Conservation (phyloP, 2,888 invertebrate genomes). For the Xestia sexstrigata region DNA sequence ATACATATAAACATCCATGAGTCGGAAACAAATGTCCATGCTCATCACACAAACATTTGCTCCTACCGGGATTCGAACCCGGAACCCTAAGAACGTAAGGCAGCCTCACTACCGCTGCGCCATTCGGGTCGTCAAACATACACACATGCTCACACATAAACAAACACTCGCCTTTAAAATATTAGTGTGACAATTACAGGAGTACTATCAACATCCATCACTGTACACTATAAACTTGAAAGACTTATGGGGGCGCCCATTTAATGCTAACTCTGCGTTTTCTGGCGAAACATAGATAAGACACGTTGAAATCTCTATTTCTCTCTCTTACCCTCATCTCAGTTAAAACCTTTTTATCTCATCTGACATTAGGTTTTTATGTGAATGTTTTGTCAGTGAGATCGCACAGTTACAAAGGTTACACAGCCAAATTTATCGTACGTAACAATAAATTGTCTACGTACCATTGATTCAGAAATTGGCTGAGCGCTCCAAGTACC, state of each 20-base stretch:
- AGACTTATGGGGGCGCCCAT: too few relatives aligned
- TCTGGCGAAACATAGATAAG: not conserved
- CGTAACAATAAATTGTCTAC: not conserved
- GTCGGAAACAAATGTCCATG: too few relatives aligned
- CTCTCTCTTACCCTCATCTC: not conserved
- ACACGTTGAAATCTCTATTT: not conserved
- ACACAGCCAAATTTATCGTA: not conserved
- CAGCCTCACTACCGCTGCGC: too few relatives aligned
- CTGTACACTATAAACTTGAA: not conserved
- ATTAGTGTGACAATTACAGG: too few relatives aligned
- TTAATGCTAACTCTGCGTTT: not conserved
- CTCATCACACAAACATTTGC: too few relatives aligned
- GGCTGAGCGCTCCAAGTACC: conserved; percentile 1
- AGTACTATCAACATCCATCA: too few relatives aligned
- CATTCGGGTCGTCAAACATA: too few relatives aligned
- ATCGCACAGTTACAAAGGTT: not conserved
- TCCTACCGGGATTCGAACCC: too few relatives aligned
- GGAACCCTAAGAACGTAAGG: too few relatives aligned
- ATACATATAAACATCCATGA: too few relatives aligned
- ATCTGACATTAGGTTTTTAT: not conserved
- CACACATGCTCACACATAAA: too few relatives aligned
- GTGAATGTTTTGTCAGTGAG: not conserved
- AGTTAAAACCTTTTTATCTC: not conserved
- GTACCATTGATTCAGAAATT: conserved; percentile 21
- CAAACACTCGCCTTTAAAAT: too few relatives aligned